Conservation (phyloP, 2,113 vertebrate genomes). For the Smithornis capensis region DNA sequence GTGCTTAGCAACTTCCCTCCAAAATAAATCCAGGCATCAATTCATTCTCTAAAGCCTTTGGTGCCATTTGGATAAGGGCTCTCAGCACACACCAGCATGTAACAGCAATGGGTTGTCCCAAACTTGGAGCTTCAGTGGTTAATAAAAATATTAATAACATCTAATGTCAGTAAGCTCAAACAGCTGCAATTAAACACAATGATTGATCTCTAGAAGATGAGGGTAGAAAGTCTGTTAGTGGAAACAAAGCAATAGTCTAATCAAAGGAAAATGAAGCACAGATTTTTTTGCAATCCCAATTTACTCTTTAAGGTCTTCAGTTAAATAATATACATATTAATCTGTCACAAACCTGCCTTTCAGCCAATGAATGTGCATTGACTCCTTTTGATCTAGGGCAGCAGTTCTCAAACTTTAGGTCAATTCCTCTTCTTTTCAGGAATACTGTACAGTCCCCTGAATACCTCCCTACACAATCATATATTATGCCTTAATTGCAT, state of each 20-base stretch:
- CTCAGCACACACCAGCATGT: background rate
- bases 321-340: slow-evolving; percentile 32
- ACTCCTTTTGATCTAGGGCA: slow-evolving; percentile 40
- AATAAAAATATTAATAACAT: slow-evolving; percentile 8
- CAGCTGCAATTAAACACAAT: slow-evolving; percentile 1
- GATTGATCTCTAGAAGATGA: background rate
- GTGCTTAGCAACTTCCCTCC: slow-evolving; percentile 37
- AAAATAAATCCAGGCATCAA: slow-evolving; percentile 4
- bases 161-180: slow-evolving; percentile 19
- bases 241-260: slow-evolving; percentile 26
- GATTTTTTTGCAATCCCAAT: slow-evolving; percentile 33
- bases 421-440: background rate
- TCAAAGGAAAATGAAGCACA: slow-evolving; percentile 51
- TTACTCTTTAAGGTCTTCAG: slow-evolving; percentile 8
- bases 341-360: slow-evolving; percentile 1
- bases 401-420: slow-evolving; percentile 51
- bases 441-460: background rate
- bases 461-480: background rate
- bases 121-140: slow-evolving; percentile 44
- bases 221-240: background rate
- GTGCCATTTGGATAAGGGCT: background rate
- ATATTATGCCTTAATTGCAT: slow-evolving; percentile 45
- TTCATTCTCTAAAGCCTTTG: slow-evolving; percentile 38
- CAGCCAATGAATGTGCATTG: slow-evolving; percentile 16
- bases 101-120: slow-evolving; percentile 17